Evolutionary conservation across 53 echinoderm and acorn worm genomes (phyloP).

Genomic region (Temnopleurus reevesii): DNA sequence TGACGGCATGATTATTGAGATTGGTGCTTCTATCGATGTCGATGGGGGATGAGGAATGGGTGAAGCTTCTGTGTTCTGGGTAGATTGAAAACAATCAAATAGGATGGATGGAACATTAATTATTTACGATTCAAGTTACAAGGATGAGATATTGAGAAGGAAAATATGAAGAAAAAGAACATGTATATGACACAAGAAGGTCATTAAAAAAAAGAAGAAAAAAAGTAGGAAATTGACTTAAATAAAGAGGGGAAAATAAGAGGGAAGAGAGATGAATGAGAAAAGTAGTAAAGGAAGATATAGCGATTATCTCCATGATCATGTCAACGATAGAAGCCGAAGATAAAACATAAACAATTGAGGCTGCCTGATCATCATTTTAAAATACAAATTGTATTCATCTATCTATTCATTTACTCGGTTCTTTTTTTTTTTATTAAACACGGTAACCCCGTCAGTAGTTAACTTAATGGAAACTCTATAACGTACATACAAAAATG

Average conservation of each 20-base stretch:
- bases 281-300: background rate
- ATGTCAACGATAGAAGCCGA: too few species aligned
- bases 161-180: background rate
- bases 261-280: background rate
- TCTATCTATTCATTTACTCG: too few species aligned
- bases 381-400: too few species aligned
- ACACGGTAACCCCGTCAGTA: too few species aligned
- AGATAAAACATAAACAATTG: too few species aligned
- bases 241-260: background rate
- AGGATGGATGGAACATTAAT: too few species aligned
- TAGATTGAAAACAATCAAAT: background rate
- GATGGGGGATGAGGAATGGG: background rate
- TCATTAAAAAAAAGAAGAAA: background rate
- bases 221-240: background rate
- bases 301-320: too few species aligned
- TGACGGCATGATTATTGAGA: background rate
- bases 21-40: background rate
- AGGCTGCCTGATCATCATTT: too few species aligned
- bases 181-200: background rate
- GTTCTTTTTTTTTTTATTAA: too few species aligned
- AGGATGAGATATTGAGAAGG: background rate
- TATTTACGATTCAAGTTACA: too few species aligned
- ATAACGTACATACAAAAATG: too few species aligned
- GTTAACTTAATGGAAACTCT: too few species aligned
- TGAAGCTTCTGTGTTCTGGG: background rate